Evolutionary conservation across 2,797 vertebrate species (phyloP).

Genomic region (Australoheros facetus): DNA sequence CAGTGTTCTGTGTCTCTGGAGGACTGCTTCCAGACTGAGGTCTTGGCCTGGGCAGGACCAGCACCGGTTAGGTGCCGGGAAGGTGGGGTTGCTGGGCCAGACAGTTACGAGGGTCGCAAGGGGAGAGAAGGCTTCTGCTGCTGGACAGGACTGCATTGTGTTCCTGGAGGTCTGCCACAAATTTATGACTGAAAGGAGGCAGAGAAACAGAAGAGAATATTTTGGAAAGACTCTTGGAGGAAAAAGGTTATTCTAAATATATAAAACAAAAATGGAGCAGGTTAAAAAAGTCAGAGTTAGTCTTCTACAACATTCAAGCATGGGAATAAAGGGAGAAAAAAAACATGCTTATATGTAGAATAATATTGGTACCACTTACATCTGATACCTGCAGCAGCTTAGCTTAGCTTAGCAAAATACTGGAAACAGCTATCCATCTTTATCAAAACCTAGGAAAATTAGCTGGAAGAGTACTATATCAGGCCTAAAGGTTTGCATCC

Average conservation of each 20-base stretch:
- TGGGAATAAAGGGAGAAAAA: too few species aligned
- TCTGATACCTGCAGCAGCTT: background rate
- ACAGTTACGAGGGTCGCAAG: conserved; percentile 88
- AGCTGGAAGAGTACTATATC: background rate
- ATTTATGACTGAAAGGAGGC: conserved; percentile 85
- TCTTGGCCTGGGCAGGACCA: conserved; percentile 1
- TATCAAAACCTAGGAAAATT: accelerated
- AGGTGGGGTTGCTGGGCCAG: conserved; percentile 84
- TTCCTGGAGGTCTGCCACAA: conserved; percentile 78
- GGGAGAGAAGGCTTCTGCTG: conserved; percentile 69
- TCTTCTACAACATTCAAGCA: background rate
- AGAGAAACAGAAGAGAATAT: conserved; percentile 40
- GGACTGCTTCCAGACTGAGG: conserved; percentile 28
- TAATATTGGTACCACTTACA: background rate
- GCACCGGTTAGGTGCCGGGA: conserved; percentile 78
- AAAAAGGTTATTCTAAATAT: background rate
- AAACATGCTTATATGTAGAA: background rate
- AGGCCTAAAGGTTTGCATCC: background rate
- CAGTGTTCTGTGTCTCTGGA: conserved; percentile 43
- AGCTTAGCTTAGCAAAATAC: conserved; percentile 1
- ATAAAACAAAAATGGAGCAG: background rate
- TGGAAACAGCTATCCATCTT: background rate
- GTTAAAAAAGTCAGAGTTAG: background rate
- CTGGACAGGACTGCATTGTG: conserved; percentile 82
- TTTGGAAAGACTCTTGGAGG: background rate